These are phyloP conservation scores for Caenorhabditis zanzibari DNA, from an alignment of 2,888 invertebrate genomes.

Conservation along the genomic window DNA sequence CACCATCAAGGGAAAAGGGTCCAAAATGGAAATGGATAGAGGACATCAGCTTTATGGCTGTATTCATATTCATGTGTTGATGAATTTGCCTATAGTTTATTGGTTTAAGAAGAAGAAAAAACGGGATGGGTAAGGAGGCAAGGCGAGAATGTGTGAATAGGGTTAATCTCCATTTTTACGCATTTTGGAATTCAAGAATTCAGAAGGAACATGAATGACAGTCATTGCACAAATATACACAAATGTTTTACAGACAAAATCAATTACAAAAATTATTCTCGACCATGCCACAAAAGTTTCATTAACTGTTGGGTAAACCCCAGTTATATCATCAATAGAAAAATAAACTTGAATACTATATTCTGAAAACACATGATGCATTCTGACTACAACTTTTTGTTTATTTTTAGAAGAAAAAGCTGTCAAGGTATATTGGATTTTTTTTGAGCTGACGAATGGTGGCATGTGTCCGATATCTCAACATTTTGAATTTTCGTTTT, in stretches of 20 bases:
- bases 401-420: neutral
- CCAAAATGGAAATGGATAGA: neutral
- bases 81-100: constrained; percentile 51
- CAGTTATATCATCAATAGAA: too few species aligned
- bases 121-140: neutral
- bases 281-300: too few species aligned
- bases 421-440: neutral
- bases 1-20: constrained; percentile 32
- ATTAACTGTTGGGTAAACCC: too few species aligned
- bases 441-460: neutral
- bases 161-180: too few species aligned
- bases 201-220: too few species aligned
- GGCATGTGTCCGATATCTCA: neutral
- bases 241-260: too few species aligned
- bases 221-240: too few species aligned
- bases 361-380: neutral
- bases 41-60: constrained; percentile 51
- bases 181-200: neutral
- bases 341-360: too few species aligned
- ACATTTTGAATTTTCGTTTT: neutral
- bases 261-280: too few species aligned
- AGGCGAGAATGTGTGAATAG: constrained; percentile 25
- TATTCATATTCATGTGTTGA: constrained; percentile 64
- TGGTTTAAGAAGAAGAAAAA: constrained; percentile 59
- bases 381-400: neutral